phyloP scores from a whole-genome alignment of 2,113 vertebrate genomes.

The Xiphias gladius region DNA sequence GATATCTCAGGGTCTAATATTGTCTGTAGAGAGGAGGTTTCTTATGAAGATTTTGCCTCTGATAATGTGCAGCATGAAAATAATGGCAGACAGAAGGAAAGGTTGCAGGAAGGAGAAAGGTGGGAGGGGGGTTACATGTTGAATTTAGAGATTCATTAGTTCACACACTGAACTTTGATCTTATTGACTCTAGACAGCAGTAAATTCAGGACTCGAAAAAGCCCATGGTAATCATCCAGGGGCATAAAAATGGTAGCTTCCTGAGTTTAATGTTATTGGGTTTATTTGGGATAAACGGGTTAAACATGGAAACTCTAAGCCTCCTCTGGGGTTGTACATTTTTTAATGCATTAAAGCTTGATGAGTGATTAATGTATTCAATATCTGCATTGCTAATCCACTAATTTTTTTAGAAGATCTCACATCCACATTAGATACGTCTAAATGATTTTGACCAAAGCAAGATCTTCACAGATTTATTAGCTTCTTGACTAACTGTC shows the following conservation, averaged over 20 bases:
- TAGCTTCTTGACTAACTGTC: background rate
- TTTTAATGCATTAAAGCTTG: background rate
- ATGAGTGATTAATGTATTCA: background rate
- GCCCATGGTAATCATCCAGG: background rate
- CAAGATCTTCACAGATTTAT: background rate
- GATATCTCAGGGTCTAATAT: background rate
- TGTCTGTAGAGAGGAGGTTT: slow-evolving; percentile 6
- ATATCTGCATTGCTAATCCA: background rate
- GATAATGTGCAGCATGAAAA: slow-evolving; percentile 27
- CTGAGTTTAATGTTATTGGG: slow-evolving; percentile 2
- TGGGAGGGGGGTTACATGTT: slow-evolving; percentile 12
- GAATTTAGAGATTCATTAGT: slow-evolving; percentile 47
- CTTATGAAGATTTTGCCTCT: slow-evolving; percentile 25
- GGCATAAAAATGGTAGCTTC: slow-evolving; percentile 26
- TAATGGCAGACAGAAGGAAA: slow-evolving; percentile 9
- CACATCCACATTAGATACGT: background rate
- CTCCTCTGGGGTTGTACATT: background rate
- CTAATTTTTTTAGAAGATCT: background rate
- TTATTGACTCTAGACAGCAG: slow-evolving; percentile 57
- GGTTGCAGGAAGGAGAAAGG: slow-evolving; percentile 34
- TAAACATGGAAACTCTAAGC: background rate
- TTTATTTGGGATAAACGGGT: slow-evolving; percentile 6
- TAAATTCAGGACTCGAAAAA: slow-evolving; percentile 47
- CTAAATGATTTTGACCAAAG: background rate
- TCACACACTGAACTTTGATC: slow-evolving; percentile 60